Base-by-base conservation (phyloP, 2,797 vertebrate species). In the Neomorphus geoffroyi region DNA sequence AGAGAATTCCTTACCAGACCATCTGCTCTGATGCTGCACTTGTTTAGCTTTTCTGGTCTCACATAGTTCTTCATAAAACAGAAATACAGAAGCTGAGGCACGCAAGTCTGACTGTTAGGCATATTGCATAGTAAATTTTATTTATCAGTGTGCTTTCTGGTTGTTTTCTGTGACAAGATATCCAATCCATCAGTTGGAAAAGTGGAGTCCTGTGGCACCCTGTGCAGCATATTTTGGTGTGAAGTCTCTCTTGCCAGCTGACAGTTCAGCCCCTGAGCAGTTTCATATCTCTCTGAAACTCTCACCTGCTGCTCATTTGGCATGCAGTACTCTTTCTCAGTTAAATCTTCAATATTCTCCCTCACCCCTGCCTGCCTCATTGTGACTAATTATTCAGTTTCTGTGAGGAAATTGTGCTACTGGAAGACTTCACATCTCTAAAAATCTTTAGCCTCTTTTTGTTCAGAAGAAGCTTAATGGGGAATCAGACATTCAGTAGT, bases 291-390 rank as follows among this genome's bases (percentile, higher is more conserved):
- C 50, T 61, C 1, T 84, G 92, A 95, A 95, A 94, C 84, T 69
- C 73, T 94, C 90, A 94, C 83, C 89, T 96, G 89, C 80, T 88
- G 77, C 54, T 96, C n/a, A 28, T 67, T 86, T 88, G 85, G 37
- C 78, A 70, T 90, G 85, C 0, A 0, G 35, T 71, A 60, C 80
- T 60, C 66, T 70, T 88, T 73, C 54, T 82, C 27, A 53, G 50
- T 86, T 87, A 45, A 75, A 41, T 74, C 50, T 73, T 85, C 30
- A 69, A 15, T 88, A 71, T 88, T 79, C 15, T 81, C 14, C 18
- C 86, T 66, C 30, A 30, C 18, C 32, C 8, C 14, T 57, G n/a
- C 41, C 60, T 89, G 33, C 56, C 19, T 78, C 11, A 32, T 75
- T 73, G 23, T 86, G 80, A 75, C 32, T 53, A 86, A 64, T 81